Conservation (phyloP, 2,888 invertebrate genomes). For the Rhynchonema sp. region DNA sequence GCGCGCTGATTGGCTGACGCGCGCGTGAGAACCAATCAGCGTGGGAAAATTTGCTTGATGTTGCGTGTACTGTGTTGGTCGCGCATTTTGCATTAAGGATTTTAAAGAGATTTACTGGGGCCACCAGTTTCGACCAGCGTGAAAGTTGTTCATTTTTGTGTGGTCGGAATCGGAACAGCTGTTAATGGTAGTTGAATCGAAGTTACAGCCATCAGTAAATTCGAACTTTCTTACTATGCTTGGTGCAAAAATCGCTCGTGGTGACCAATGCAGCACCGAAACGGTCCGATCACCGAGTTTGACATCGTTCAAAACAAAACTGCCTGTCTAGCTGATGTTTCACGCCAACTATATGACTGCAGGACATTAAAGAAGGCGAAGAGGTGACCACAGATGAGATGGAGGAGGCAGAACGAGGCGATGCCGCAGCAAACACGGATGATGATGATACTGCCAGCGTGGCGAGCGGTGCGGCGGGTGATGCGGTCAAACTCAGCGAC, state of each 20-base stretch:
- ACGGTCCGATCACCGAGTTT: neutral
- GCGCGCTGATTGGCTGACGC: too few relatives aligned
- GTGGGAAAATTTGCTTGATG: too few relatives aligned
- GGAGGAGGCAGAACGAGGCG: neutral
- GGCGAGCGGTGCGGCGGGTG: neutral
- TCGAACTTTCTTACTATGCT: too few relatives aligned
- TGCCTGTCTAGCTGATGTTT: neutral
- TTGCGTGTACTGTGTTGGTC: too few relatives aligned
- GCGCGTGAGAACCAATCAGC: too few relatives aligned
- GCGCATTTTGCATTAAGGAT: too few relatives aligned
- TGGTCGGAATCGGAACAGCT: too few relatives aligned
- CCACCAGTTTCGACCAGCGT: too few relatives aligned
- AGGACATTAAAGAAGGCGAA: slow-evolving; percentile 8
- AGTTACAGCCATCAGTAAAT: too few relatives aligned
- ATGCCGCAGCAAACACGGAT: neutral
- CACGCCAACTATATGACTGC: neutral
- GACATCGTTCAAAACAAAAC: neutral
- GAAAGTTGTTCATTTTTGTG: too few relatives aligned
- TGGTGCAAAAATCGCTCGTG: neutral
- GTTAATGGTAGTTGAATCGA: too few relatives aligned
- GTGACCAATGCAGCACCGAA: neutral
- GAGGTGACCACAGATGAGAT: slow-evolving; percentile 26
- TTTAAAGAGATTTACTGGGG: too few relatives aligned
- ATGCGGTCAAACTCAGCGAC: slow-evolving; percentile 34
- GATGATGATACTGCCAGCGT: neutral